Conservation (phyloP, 2,888 invertebrate species). For the Aspidiotus destructor region DNA sequence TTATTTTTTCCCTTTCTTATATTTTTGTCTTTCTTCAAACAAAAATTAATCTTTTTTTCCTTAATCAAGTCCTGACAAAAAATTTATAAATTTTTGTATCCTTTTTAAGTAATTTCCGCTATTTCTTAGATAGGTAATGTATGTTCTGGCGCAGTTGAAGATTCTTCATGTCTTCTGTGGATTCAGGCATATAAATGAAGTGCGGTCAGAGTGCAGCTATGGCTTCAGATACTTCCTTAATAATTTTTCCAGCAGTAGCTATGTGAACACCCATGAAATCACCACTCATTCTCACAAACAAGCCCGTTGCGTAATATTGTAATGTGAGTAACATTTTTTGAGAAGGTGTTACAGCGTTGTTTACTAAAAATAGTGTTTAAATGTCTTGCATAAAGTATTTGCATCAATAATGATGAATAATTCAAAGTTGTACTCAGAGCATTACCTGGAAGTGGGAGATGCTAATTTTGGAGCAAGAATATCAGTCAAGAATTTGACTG, state of each 20-base stretch:
- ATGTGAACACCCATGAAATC: conserved; percentile 15
- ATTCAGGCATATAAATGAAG: conserved; percentile 18
- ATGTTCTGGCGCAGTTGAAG: conserved; percentile 3
- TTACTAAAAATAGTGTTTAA: not conserved
- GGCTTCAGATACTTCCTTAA: not conserved
- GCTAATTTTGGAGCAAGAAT: not conserved
- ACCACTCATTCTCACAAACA: not conserved
- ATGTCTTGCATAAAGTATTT: not conserved
- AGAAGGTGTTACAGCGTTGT: conserved; percentile 2
- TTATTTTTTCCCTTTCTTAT: no score
- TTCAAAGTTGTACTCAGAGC: not conserved
- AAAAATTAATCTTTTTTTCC: no score
- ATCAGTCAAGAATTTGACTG: not conserved
- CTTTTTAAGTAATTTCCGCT: no score
- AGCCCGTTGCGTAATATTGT: conserved; percentile 17
- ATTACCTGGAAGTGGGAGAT: not conserved
- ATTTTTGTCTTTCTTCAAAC: no score
- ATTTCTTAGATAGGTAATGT: no score
- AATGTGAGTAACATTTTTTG: conserved; percentile 16
- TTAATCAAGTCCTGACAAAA: no score
- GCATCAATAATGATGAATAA: not conserved
- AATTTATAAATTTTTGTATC: no score
- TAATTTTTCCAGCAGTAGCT: conserved; percentile 6
- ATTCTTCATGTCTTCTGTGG: conserved; percentile 12
- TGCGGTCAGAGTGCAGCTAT: conserved; percentile 10